These are phyloP conservation scores for Numenius arquata DNA, from an alignment of 2,113 vertebrate genomes.

Conservation along the genomic window DNA sequence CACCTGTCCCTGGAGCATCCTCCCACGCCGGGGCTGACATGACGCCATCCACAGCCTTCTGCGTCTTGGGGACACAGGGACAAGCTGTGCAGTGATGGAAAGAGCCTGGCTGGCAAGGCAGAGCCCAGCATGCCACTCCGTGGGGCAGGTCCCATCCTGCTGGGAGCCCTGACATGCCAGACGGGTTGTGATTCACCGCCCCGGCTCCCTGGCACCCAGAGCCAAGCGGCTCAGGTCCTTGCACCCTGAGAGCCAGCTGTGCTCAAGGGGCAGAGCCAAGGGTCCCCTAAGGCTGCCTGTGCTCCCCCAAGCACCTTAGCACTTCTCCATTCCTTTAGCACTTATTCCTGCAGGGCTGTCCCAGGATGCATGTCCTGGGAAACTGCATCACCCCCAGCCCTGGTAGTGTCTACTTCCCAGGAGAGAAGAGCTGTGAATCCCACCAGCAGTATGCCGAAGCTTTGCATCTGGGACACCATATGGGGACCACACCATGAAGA, in stretches of 20 bases:
- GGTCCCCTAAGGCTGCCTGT: background rate
- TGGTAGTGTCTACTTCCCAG: background rate
- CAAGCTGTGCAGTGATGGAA: background rate
- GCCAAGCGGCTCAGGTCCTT: background rate
- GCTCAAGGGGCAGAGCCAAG: background rate
- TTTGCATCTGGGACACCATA: background rate
- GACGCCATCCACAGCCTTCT: background rate
- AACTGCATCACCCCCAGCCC: fast-evolving
- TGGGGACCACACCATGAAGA: fast-evolving
- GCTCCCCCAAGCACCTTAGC: background rate
- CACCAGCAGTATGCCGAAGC: background rate
- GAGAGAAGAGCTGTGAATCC: background rate
- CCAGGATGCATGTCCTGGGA: fast-evolving
- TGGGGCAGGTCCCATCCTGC: conserved; percentile 11
- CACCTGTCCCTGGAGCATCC: background rate
- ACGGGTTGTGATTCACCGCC: background rate
- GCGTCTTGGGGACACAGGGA: background rate
- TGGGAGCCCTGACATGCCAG: background rate
- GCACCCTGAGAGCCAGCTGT: background rate
- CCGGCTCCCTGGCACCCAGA: background rate
- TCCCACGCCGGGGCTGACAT: fast-evolving
- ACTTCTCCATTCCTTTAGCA: background rate
- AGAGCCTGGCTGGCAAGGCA: background rate
- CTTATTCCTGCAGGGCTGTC: background rate
- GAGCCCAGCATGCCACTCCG: background rate